Evolutionary conservation across 2,888 invertebrate genomes (phyloP).

Genomic region (Stenurella melanura): DNA sequence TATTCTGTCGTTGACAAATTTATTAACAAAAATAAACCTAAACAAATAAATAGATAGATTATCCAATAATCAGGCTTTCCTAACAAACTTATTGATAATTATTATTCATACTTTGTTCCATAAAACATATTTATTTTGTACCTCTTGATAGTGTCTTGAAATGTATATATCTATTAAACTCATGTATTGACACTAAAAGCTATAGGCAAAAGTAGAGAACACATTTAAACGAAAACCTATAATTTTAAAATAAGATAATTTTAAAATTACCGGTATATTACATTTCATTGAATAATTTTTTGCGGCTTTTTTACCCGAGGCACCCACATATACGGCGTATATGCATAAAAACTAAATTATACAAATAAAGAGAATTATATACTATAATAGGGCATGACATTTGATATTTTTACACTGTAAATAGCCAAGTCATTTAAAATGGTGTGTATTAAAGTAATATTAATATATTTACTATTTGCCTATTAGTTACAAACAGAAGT

Average conservation of each 20-base stretch:
- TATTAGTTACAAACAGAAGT: neutral
- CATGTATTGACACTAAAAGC: too few species aligned
- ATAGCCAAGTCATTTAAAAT: conserved; percentile 6
- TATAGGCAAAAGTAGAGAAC: too few species aligned
- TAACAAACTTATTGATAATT: too few species aligned
- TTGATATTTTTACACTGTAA: neutral
- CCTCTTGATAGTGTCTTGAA: too few species aligned
- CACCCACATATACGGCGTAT: conserved; percentile 3
- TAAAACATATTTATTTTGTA: too few species aligned
- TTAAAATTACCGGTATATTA: neutral
- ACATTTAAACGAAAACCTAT: neutral
- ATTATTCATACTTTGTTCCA: too few species aligned
- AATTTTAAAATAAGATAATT: neutral
- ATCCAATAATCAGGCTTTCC: too few species aligned
- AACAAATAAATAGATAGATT: too few species aligned
- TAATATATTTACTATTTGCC: neutral
- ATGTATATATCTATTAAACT: too few species aligned
- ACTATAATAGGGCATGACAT: conserved; percentile 18
- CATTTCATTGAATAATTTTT: conserved; percentile 3
- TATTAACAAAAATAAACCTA: too few species aligned
- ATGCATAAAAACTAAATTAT: conserved; percentile 5
- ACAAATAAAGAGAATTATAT: conserved; percentile 14
- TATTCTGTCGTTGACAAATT: too few species aligned
- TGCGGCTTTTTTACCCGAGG: neutral
- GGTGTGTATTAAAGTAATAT: conserved; percentile 2